Evolutionary conservation across 1,140 invertebrate genomes (phyloP), one percentile per base, ranked within the genome.

Genomic region (Trissolcus basalis): DNA sequence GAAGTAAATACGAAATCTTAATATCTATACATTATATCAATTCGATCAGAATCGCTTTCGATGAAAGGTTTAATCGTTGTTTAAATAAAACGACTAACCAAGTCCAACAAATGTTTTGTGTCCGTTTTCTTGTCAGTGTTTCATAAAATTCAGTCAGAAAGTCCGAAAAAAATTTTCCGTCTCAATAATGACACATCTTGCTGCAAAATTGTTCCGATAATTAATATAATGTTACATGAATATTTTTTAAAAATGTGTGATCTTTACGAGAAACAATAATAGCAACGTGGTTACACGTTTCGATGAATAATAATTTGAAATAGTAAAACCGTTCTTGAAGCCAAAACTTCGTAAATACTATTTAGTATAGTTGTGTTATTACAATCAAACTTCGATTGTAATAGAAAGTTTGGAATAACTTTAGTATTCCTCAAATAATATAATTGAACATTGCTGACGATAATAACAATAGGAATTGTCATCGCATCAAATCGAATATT

Each of bases 381-480:
- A 32, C 39, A 44, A 67, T 47, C n/a, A 32, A 41, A 58, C 27
- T 69, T 69, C 43, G 16, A 53, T 49, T 55, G 41, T 45, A 64
- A 61, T 55, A 51, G 58, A 54, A 64, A 11, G 13, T 19, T 64
- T 35, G 33, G 44, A 48, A 10, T 61, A 64, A 48, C 19, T 35
- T 0, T 68, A 69, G 65, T 13, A 63, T 65, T 63, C 39, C 49
- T 36, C 8, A 32, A 63, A 39, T 63, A 72, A 45, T 41, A 19
- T 50, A 50, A 58, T 51, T 16, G 16, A 49, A 64, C 39, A 58
- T 64, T 56, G 47, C 7, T 51, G 33, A 50, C 45, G 32, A 55
- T 56, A 45, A 68, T 60, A 48, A 59, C 11, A 55, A 80, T 80
- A 81, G 79, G 74, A 80, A 83, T 81, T 82, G 76, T 80, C 53